Base-by-base conservation (phyloP, 2,888 invertebrate species). In the Aphidius colemani region DNA sequence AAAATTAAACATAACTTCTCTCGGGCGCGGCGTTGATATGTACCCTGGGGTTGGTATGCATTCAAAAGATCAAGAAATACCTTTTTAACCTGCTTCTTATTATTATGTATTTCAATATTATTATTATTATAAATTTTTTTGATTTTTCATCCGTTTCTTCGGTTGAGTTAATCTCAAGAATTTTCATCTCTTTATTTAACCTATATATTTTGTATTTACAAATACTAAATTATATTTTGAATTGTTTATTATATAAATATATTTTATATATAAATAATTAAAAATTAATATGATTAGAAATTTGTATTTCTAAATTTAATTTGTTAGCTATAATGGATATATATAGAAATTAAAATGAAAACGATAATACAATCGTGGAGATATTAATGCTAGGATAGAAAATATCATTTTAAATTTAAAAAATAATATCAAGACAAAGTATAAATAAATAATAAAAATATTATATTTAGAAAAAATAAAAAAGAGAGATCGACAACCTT, bases 61-160 rank as follows among this genome's bases (percentile, higher is more conserved):
- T 60, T 60, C 60, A 53, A 61, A 57, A 61, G 51, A 60, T 61
- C 60, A 49, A 60, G 60, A 61, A 61, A 64, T 18, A 56, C 46
- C 13, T n/a, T 44, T 44, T 55, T 7, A 43, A 11, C 43, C 18
- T 44, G 7, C 9, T 7, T 11, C 13, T 44, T 44, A 13, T 10
- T 41, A 4, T 18, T 55, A 43, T 39, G 6, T 51, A 6, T 43
- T 44, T 6, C 6, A 7, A 13, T 55, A 9, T n/a, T 39, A 13
- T 11, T 58, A n/a, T 58, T 44, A 9, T 9, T 11, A 39, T 61
- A 43, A 11, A 7, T 44, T 53, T 7, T 41, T 18, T 13, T n/a
- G 39, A 7, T 46, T 58, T 46, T 46, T 39, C 6, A 11, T 45
- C 8, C 9, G 10, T 13, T 43, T 9, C n/a, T 8, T n/a, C 7